A percentile compares a stretch with the other conserved stretches of the same genome.
These are phyloP conservation scores for Gerris lacustris DNA, from an alignment of 2,888 invertebrate genomes.

Conservation along the genomic window DNA sequence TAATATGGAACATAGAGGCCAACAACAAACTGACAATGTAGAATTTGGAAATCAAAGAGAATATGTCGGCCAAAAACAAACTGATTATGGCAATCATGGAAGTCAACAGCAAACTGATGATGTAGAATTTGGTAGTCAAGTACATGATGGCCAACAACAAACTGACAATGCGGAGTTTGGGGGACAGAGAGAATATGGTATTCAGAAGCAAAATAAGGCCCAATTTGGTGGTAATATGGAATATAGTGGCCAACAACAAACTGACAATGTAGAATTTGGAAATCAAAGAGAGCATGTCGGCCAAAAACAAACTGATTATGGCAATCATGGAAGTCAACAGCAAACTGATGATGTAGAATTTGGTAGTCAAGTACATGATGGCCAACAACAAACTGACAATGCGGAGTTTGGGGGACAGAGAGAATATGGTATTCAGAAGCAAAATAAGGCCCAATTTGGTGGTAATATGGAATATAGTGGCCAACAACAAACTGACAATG, in stretches of 20 bases:
- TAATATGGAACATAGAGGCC: slow-evolving; percentile 14
- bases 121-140: slow-evolving; percentile 24
- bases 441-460: not conserved
- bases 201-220: not conserved
- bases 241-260: slow-evolving; percentile 9
- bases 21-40: slow-evolving; percentile 2
- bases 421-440: not conserved
- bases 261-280: slow-evolving; percentile 12
- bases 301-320: not conserved
- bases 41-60: slow-evolving; percentile 29
- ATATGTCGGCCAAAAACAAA: not conserved
- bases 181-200: not conserved
- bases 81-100: not conserved
- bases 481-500: slow-evolving; percentile 1
- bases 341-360: slow-evolving; percentile 7
- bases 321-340: not conserved
- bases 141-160: slow-evolving; percentile 22
- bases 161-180: not conserved
- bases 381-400: not conserved
- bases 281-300: slow-evolving; percentile 28
- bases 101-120: not conserved
- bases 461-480: slow-evolving; percentile 15
- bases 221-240: slow-evolving; percentile 8
- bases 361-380: slow-evolving; percentile 29
- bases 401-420: not conserved